Evolutionary conservation across 2,888 invertebrate species (phyloP), one percentile per base, ranked within the genome.

Genomic region (Drosophila melanosoma): DNA sequence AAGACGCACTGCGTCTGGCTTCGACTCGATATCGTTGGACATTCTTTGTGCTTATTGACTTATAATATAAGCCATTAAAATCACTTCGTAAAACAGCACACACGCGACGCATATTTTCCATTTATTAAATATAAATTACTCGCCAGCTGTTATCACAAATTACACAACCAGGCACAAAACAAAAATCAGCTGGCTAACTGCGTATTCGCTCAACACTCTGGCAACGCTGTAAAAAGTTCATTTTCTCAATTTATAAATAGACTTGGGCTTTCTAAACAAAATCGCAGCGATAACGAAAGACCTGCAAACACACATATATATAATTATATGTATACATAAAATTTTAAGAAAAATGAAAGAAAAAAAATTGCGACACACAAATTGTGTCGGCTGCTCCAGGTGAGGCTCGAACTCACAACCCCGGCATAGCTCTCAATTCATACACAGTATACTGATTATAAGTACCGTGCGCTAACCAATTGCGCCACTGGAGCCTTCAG

Each of bases 391-490:
- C 66, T 98, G 97, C 97, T 97, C 98, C 97, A 97, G 97, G 97
- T 98, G 98, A 98, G 98, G 98, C 97, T 98, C 98, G 98, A 98
- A 98, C 98, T 98, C 98, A 98, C 98, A 98, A 98, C 98, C 98
- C 97, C 98, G 98, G 98, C 98, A 98, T 98, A 93, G 96, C 98
- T 98, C 98, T 97, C 45, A 45, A 23, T 23, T 45, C 97, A 97
- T 88, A 84, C 95, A 95, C 91, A 87, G 88, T 95, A 94, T 95
- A 98, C 98, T 98, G 98, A 95, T 96, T 95, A 98, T 98, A 98
- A 98, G 98, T 98, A 98, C 98, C 98, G 98, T 98, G 98, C 98
- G 98, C 98, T 98, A 98, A 98, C 98, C 98, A 97, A 98, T 98
- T 98, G 98, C 98, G 98, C 98, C 98, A 98, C 98, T 97, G 97